These are phyloP conservation scores for Ramphastos sulfuratus DNA, from an alignment of 2,113 vertebrate genomes.

Conservation along the genomic window DNA sequence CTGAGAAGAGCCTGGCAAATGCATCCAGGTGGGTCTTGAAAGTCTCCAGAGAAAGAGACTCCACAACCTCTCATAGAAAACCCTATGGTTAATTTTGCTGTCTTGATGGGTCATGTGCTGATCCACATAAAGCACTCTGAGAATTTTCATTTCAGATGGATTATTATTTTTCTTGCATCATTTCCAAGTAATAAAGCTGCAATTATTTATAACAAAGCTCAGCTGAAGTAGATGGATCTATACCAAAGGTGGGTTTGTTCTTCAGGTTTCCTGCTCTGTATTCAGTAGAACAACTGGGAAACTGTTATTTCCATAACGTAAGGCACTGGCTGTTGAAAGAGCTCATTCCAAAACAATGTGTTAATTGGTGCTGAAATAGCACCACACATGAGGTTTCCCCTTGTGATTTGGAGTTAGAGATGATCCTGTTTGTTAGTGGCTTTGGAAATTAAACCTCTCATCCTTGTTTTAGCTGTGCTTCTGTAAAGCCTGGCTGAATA, in stretches of 20 bases:
- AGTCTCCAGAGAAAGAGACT: too few species aligned
- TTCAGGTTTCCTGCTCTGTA: conserved; percentile 42
- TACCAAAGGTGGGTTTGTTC: conserved; percentile 3
- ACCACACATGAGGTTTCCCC: not conserved
- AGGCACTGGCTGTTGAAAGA: conserved; percentile 3
- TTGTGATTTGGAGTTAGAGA: not conserved
- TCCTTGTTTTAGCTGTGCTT: not conserved
- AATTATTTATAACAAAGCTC: not conserved
- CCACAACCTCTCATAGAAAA: not conserved
- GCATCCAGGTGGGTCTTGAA: too few species aligned
- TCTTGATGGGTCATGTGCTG: conserved; percentile 43
- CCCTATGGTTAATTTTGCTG: not conserved
- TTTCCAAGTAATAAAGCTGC: conserved; percentile 55
- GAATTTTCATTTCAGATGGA: conserved; percentile 46
- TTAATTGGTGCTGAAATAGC: conserved; percentile 7
- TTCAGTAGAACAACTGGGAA: conserved; percentile 36
- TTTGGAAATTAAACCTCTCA: not conserved
- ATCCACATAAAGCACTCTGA: conserved; percentile 4
- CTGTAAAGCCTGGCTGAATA: not conserved
- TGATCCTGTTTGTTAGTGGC: not conserved
- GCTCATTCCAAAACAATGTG: not conserved
- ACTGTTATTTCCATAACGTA: conserved; percentile 9
- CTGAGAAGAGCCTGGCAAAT: too few species aligned
- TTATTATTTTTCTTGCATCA: conserved; percentile 54
- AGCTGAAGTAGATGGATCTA: not conserved